Conservation (phyloP, 2,888 invertebrate species). For the Panorpa germanica region DNA sequence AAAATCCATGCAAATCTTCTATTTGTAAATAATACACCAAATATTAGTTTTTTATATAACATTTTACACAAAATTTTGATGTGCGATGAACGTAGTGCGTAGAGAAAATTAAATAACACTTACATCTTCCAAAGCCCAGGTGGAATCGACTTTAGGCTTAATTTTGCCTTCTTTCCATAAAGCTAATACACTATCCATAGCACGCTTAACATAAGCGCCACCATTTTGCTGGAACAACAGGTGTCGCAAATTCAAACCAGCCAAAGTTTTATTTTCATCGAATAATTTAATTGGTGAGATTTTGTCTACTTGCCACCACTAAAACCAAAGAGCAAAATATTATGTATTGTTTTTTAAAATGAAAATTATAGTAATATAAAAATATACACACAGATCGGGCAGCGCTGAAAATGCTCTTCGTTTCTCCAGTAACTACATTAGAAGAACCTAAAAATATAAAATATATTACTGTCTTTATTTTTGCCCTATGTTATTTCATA, state of each 20-base stretch:
- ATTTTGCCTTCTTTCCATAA: conserved; percentile 64
- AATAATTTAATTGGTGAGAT: conserved; percentile 74
- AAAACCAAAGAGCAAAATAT: conserved; percentile 16
- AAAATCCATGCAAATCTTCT: neutral
- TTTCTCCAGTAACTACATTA: conserved; percentile 78
- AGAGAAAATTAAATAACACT: conserved; percentile 21
- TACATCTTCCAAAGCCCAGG: conserved; percentile 76
- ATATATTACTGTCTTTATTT: conserved; percentile 8
- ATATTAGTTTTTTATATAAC: too few species aligned
- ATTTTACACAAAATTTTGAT: too few species aligned
- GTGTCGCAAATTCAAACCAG: conserved; percentile 68
- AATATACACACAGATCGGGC: conserved; percentile 39
- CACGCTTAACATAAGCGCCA: conserved; percentile 46
- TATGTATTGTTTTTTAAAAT: neutral
- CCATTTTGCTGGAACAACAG: conserved; percentile 63
- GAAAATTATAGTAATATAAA: conserved; percentile 3
- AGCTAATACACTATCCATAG: conserved; percentile 51
- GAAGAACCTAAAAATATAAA: conserved; percentile 44
- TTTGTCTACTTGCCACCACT: conserved; percentile 91
- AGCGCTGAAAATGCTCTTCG: conserved; percentile 79
- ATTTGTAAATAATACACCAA: conserved; percentile 1
- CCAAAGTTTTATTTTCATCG: conserved; percentile 72
- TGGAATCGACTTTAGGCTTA: conserved; percentile 66
- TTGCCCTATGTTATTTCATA: neutral
- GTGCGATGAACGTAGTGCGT: too few species aligned